These are phyloP conservation scores for Tadarida brasiliensis DNA, from an alignment of 2,797 vertebrate genomes.

Conservation along the genomic window DNA sequence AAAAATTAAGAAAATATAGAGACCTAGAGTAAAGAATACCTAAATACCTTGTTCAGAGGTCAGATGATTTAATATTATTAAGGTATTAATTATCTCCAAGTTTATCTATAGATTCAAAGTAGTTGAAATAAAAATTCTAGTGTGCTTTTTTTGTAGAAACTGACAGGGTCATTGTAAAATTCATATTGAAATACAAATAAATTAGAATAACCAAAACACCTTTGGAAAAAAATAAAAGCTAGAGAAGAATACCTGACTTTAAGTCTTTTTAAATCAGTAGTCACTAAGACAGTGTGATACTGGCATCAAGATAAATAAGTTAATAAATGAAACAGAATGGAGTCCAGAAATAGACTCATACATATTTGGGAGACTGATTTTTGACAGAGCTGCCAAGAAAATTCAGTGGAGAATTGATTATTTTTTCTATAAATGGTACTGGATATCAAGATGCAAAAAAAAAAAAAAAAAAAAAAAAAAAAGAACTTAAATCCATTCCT, in stretches of 20 bases:
- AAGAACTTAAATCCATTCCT: not conserved
- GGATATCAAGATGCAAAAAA: not conserved
- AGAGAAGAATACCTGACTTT: not conserved
- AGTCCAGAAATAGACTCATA: not conserved
- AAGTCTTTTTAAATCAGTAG: not conserved
- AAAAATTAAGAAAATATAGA: not conserved
- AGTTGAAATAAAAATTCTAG: not conserved
- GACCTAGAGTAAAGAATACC: not conserved
- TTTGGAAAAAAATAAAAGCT: not conserved
- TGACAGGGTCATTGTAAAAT: not conserved
- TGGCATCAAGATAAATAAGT: not conserved
- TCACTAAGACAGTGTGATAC: not conserved
- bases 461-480: not conserved
- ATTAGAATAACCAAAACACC: not conserved
- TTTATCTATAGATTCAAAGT: not conserved
- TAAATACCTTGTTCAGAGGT: not conserved
- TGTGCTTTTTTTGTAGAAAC: slow-evolving; percentile 28
- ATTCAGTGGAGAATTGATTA: not conserved
- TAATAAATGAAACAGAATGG: not conserved
- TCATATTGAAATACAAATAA: not conserved
- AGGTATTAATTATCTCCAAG: not conserved
- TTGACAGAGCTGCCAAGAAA: not conserved
- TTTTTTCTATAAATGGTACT: not conserved
- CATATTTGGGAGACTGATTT: not conserved
- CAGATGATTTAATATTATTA: not conserved